These are phyloP conservation scores for Heliornis fulica DNA, from an alignment of 2,113 vertebrate species.

Conservation along the genomic window DNA sequence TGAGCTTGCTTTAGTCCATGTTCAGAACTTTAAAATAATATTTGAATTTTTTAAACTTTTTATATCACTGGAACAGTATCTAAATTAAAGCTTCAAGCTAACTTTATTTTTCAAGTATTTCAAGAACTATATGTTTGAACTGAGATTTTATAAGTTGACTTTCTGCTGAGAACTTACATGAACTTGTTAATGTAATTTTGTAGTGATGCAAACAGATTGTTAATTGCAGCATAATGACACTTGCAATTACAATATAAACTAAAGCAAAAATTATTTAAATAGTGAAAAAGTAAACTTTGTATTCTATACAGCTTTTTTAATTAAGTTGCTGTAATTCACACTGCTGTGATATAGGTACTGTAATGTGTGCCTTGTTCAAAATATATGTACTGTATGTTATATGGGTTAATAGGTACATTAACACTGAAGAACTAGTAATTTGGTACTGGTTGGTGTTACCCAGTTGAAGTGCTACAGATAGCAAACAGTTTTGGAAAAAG, in stretches of 20 bases:
- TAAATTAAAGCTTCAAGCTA: slow-evolving; percentile 26
- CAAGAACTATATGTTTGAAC: slow-evolving; percentile 6
- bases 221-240: slow-evolving; percentile 5
- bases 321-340: slow-evolving; percentile 67
- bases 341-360: slow-evolving; percentile 65
- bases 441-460: background rate
- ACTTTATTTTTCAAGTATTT: slow-evolving; percentile 46
- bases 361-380: slow-evolving; percentile 77
- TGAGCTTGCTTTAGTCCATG: background rate
- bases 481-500: background rate
- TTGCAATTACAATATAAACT: slow-evolving; percentile 14
- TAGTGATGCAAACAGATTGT: slow-evolving; percentile 16
- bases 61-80: slow-evolving; percentile 34
- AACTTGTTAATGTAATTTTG: slow-evolving; percentile 50
- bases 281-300: slow-evolving; percentile 65
- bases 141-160: slow-evolving; percentile 51
- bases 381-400: slow-evolving; percentile 47
- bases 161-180: slow-evolving; percentile 33
- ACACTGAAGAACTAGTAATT: background rate
- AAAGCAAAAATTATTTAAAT: slow-evolving; percentile 61
- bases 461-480: background rate
- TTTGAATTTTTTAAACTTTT: slow-evolving; percentile 39
- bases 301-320: slow-evolving; percentile 77
- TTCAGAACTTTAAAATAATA: background rate
- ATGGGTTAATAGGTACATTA: background rate